phyloP scores from a whole-genome alignment of 2,113 vertebrate genomes.

The Thomomys bottae region DNA sequence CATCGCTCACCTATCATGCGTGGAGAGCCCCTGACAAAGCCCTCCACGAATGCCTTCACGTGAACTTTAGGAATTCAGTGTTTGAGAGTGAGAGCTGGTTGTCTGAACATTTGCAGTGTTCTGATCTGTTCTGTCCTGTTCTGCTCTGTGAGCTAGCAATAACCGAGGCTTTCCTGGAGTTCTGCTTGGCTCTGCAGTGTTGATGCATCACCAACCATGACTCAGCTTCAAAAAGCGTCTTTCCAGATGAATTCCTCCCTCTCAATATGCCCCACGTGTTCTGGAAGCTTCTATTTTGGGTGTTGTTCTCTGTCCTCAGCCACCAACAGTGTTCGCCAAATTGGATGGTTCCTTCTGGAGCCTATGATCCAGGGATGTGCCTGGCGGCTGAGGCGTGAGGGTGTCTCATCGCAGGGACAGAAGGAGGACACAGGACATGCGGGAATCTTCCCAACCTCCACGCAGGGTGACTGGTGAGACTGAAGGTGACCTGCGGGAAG shows the following conservation, averaged over 20 bases:
- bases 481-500: not conserved
- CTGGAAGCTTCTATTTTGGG: not conserved
- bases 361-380: not conserved
- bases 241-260: not conserved
- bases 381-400: not conserved
- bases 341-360: not conserved
- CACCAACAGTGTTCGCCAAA: not conserved
- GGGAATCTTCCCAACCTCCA: not conserved
- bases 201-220: not conserved
- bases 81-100: not conserved
- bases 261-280: not conserved
- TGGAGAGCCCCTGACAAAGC: not conserved
- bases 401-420: no score
- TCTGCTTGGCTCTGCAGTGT: not conserved
- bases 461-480: no score
- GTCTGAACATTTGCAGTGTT: not conserved
- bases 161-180: not conserved
- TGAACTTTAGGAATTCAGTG: not conserved
- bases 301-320: not conserved
- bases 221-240: not conserved
- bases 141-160: not conserved
- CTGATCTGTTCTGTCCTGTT: not conserved
- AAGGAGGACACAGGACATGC: not conserved
- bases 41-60: not conserved
- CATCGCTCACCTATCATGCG: rapidly evolving